Evolutionary conservation across 2,797 vertebrate genomes (phyloP).

Genomic region (Sarcophilus harrisii): DNA sequence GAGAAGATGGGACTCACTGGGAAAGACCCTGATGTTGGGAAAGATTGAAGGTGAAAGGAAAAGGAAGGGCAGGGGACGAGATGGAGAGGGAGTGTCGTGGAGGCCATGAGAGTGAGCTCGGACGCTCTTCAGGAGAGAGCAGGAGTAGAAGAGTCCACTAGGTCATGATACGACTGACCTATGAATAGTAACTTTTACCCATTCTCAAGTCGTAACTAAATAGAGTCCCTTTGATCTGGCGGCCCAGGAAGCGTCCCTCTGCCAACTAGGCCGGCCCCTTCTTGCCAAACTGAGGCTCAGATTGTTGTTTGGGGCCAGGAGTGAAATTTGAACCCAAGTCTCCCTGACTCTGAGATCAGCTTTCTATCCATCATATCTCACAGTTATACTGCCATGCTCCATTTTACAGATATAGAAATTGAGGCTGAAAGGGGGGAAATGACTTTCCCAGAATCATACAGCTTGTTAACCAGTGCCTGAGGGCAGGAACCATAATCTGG

Average conservation of each 20-base stretch:
- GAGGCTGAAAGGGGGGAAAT: slow-evolving; percentile 28
- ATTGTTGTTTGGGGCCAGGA: background rate
- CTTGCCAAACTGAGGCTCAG: background rate
- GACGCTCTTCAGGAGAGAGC: background rate
- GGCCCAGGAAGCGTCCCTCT: background rate
- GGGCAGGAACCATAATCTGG: background rate
- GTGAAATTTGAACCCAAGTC: background rate
- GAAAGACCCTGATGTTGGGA: background rate
- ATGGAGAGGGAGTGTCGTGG: background rate
- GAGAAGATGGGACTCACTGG: background rate
- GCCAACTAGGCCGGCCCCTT: background rate
- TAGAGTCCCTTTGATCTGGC: background rate
- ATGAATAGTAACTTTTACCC: background rate
- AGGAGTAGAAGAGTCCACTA: background rate
- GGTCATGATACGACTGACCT: background rate
- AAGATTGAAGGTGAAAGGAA: background rate
- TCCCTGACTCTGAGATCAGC: background rate
- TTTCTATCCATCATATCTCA: background rate
- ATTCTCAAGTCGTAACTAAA: background rate
- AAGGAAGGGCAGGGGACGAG: background rate
- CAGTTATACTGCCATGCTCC: background rate
- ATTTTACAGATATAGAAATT: slow-evolving; percentile 17
- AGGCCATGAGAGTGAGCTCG: background rate
- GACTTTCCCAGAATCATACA: background rate
- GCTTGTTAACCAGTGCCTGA: background rate